Evolutionary conservation across 1,140 invertebrate genomes (phyloP).

Genomic region (Bursaphelenchus mucronatus): DNA sequence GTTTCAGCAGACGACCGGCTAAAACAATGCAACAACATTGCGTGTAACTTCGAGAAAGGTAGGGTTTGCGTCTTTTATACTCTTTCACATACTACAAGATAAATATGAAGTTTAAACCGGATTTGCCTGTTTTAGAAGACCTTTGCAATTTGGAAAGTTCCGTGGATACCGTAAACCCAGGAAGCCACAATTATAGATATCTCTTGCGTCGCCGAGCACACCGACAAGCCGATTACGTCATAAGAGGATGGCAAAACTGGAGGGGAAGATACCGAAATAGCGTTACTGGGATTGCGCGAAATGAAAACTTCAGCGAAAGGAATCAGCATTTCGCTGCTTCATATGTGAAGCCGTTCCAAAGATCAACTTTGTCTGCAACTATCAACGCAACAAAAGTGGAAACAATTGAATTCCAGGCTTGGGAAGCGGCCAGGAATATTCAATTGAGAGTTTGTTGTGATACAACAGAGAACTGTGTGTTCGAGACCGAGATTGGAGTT

Average conservation of each 20-base stretch:
- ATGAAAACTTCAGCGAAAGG: constrained; percentile 33
- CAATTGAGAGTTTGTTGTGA: constrained; percentile 47
- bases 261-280: constrained; percentile 36
- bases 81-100: not conserved
- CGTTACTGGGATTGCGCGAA: constrained; percentile 36
- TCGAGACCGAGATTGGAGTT: constrained; percentile 45
- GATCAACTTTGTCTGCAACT: constrained; percentile 33
- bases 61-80: constrained; percentile 19
- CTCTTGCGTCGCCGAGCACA: constrained; percentile 15
- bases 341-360: constrained; percentile 39
- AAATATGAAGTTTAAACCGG: not conserved
- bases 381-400: constrained; percentile 29
- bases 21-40: constrained; percentile 29
- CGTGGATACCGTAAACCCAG: constrained; percentile 30
- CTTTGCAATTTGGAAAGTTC: constrained; percentile 40
- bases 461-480: constrained; percentile 40
- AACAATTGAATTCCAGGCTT: constrained; percentile 39
- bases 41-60: constrained; percentile 40
- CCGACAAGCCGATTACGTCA: constrained; percentile 11
- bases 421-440: constrained; percentile 46
- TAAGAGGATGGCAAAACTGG: constrained; percentile 45
- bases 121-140: constrained; percentile 18
- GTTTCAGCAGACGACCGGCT: too few species aligned
- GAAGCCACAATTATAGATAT: constrained; percentile 28
- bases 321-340: constrained; percentile 47